Evolutionary conservation across 2,797 vertebrate genomes (phyloP).

Genomic region (Selene dorsalis): DNA sequence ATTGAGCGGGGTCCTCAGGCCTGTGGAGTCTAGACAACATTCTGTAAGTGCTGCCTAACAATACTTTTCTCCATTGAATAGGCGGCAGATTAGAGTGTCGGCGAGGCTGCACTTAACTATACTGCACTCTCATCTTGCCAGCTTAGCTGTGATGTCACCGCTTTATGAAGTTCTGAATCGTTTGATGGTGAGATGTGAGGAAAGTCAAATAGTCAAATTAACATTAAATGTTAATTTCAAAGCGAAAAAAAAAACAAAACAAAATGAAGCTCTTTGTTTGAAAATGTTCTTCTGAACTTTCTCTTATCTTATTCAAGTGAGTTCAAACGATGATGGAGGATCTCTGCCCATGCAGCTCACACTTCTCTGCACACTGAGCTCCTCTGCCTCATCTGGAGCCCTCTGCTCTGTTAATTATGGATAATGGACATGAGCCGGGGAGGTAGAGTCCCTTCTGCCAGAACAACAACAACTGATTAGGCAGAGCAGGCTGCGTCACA

Average conservation of each 20-base stretch:
- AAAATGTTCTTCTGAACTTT: constrained; percentile 5
- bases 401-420: constrained; percentile 74
- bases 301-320: constrained; percentile 1
- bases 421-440: constrained; percentile 67
- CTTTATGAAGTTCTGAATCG: no score
- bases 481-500: constrained; percentile 55
- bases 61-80: constrained; percentile 60
- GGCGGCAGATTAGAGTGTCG: constrained; percentile 77
- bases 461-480: constrained; percentile 75
- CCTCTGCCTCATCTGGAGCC: constrained; percentile 59
- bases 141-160: no score
- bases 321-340: constrained; percentile 34
- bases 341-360: constrained; percentile 17
- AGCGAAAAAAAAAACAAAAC: neutral
- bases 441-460: constrained; percentile 56
- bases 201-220: no score
- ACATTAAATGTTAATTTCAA: neutral
- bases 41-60: neutral
- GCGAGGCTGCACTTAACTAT: constrained; percentile 55
- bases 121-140: no score
- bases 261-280: constrained; percentile 13
- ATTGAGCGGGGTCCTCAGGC: constrained; percentile 24
- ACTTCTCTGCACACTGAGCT: constrained; percentile 30
- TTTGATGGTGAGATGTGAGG: no score
- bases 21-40: constrained; percentile 31